These are phyloP conservation scores for Chelonus insularis DNA, from an alignment of 1,140 invertebrate genomes.

Conservation along the genomic window DNA sequence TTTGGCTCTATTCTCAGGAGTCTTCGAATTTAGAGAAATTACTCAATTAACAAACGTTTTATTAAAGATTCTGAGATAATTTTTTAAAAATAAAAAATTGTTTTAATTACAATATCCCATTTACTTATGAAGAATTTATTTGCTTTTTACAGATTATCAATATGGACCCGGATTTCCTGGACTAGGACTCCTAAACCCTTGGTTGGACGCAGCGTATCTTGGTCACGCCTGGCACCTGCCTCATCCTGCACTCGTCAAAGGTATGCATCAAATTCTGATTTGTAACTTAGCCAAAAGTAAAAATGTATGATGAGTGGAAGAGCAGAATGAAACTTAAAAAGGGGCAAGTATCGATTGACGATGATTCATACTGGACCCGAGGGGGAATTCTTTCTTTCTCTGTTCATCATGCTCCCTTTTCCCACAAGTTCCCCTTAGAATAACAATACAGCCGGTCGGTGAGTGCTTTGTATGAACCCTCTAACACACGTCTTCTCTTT, in stretches of 20 bases:
- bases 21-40: neutral
- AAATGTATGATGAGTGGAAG: neutral
- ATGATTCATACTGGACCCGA: conserved; percentile 56
- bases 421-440: conserved; percentile 38
- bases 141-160: conserved; percentile 66
- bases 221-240: conserved; percentile 73
- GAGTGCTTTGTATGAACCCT: neutral
- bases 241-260: conserved; percentile 66
- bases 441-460: conserved; percentile 14
- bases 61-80: too few relatives aligned
- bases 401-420: conserved; percentile 24
- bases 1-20: too few relatives aligned
- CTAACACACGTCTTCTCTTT: conserved; percentile 29
- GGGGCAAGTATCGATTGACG: conserved; percentile 39
- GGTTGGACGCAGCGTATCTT: conserved; percentile 77
- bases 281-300: neutral
- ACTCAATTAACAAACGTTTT: neutral
- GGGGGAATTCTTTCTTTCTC: conserved; percentile 35
- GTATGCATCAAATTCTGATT: conserved; percentile 49
- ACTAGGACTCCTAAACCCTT: conserved; percentile 71
- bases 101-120: too few relatives aligned
- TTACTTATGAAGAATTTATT: neutral
- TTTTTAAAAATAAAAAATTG: neutral
- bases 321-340: conserved; percentile 27
- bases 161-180: conserved; percentile 64